Conservation (phyloP, 2,113 vertebrate species). For the Sinocyclocheilus anshuiensis region DNA sequence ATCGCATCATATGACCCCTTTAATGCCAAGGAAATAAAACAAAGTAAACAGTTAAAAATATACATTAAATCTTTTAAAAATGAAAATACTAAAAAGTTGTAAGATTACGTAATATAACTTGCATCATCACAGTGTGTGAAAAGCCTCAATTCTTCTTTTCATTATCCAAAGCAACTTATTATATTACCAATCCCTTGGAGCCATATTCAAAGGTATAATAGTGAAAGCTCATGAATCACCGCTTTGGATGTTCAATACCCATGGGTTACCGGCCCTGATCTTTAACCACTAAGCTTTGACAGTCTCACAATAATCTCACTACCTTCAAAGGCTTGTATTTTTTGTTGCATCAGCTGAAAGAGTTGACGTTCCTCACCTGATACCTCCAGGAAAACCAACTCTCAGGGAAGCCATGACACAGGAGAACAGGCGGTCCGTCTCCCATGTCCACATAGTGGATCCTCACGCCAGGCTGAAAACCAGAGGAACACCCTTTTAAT, state of each 20-base stretch:
- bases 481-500: not conserved
- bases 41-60: not conserved
- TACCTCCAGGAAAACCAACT: conserved; percentile 89
- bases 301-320: not conserved
- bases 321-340: not conserved
- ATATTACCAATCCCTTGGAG: not conserved
- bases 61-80: not conserved
- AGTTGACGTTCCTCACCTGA: conserved; percentile 74
- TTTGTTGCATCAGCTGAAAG: not conserved
- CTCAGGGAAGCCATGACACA: conserved; percentile 87
- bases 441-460: conserved; percentile 81
- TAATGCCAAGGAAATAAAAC: not conserved
- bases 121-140: not conserved
- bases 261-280: not conserved
- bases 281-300: not conserved
- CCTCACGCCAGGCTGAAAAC: conserved; percentile 71
- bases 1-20: too few relatives aligned
- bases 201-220: not conserved
- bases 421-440: conserved; percentile 75
- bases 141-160: not conserved
- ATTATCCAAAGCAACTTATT: not conserved
- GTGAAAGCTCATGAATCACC: not conserved
- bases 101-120: not conserved
- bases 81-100: not conserved
- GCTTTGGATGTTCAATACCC: not conserved